Evolutionary conservation across 2,888 invertebrate species (phyloP), one percentile per base, ranked within the genome.

Genomic region (Tiliacea aurago): DNA sequence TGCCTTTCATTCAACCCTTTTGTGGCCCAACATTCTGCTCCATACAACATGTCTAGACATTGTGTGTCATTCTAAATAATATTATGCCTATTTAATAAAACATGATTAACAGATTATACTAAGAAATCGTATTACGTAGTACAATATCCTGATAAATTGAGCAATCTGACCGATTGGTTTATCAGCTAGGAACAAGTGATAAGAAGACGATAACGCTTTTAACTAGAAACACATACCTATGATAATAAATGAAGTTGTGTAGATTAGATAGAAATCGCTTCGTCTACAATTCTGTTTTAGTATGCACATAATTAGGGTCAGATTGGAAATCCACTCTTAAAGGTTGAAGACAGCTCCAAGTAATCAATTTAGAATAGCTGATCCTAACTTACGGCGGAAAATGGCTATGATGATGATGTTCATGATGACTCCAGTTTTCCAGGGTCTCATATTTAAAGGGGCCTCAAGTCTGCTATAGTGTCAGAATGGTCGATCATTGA

Each of bases 81-180:
- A n/a, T n/a, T n/a, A n/a, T n/a, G n/a, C 6, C 13, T 47, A 28
- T 55, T 59, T 53, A 47, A 20, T 18, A 3, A 65, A 56, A 15
- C 23, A 49, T 56, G 28, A 51, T 67, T 28, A 76, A 59, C 13
- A 28, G 58, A 67, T 72, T 72, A 61, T 47, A 65, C 28, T 49
- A 61, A 59, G 47, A 66, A 67, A 37, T 73, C 37, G n/a, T 47
- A 33, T 61, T 53, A 64, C 47, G 28, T 49, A 55, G 18, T 61
- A 37, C 55, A 55, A 65, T 55, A 75, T 78, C 55, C 72, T 65
- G 65, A 66, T 65, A 78, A 73, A 41, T 62, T 66, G 61, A 78
- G 28, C 58, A 63, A 71, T 71, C 65, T 7, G 4, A 41, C 28
- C 15, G 37, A 56, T 23, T n/a, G 37, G 4, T 13, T 2, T 78